phyloP scores from a whole-genome alignment of 64 coral and sea anemone species.

The Cladopsammia gracilis region DNA sequence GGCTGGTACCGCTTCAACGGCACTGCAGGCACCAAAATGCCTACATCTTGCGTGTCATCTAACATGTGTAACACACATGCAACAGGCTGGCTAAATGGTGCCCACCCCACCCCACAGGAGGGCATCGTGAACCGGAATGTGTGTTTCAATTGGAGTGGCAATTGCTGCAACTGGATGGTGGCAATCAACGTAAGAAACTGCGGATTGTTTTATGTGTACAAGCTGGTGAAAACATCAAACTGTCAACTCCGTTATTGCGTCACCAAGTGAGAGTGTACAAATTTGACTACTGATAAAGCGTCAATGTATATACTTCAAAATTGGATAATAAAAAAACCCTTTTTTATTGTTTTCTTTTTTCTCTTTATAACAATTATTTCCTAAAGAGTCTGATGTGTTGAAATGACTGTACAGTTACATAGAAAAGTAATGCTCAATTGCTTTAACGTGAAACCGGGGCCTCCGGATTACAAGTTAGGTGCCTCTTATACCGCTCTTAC shows the following conservation, averaged over 20 bases:
- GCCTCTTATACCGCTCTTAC: no score
- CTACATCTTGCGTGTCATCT: neutral
- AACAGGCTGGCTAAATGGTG: conserved; percentile 7
- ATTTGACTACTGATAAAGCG: no score
- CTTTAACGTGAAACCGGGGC: no score
- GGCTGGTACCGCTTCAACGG: conserved; percentile 47
- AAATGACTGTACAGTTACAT: no score
- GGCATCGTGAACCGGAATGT: neutral
- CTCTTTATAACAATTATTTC: no score
- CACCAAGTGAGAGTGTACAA: neutral
- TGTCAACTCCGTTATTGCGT: conserved; percentile 28
- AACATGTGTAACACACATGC: conserved; percentile 33
- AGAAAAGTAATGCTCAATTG: no score
- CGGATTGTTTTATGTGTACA: conserved; percentile 33
- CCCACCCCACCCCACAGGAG: neutral
- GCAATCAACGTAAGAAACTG: conserved; percentile 17
- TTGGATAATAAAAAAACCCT: no score
- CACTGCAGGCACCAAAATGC: conserved; percentile 31
- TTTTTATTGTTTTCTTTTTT: no score
- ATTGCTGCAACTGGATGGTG: conserved; percentile 15
- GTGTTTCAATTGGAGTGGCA: conserved; percentile 14
- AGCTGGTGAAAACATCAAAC: neutral
- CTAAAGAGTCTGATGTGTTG: no score
- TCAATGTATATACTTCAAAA: no score
- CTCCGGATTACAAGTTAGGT: no score